Base-by-base conservation (phyloP, 2,113 vertebrate species). In the Sinocyclocheilus rhinocerous region DNA sequence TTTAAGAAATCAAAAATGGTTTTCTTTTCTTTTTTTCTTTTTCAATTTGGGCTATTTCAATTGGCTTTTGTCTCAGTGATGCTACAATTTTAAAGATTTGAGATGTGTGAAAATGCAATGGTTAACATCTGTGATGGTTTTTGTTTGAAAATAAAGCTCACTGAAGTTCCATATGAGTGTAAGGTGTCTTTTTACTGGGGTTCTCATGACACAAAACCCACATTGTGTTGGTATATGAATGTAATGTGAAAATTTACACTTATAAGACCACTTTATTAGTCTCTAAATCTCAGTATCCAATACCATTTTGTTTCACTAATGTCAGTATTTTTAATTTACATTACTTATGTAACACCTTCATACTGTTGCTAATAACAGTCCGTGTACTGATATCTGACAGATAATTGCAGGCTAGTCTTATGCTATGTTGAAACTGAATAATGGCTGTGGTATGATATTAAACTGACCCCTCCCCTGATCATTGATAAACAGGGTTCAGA, bases 121-220 rank as follows among this genome's bases (percentile, higher is more conserved):
- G 85, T 90, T 89, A 89, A 75, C 85, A 93, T 92, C 92, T 90
- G 89, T 91, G 83, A 85, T 85, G n/a, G 93, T 94, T 88, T 90
- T 90, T 94, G 94, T 91, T 95, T 50, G 83, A 89, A 86, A 94
- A 95, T 95, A 96, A 96, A 96, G 92, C 94, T 95, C 95, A 94
- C 95, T 96, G 94, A 93, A 95, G 93, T 93, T 93, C 93, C 89
- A 20, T 22, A 22, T 75, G 16, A 26, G 22, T 85, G 18, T 83
- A 29, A 20, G 39, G 4, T 24, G 12, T 63, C 36, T 36, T 65
- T 13, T 72, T 42, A 26, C 11, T 22, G 22, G 11, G 75, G 13
- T 52, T 13, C 2, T 65, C 20, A 42, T 39, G 33, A 22, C 0
- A 70, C 8, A 69, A 33, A 39, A 22, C 20, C 20, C 57, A 61